Evolutionary conservation across 1,140 invertebrate species (phyloP).

Genomic region (Brachionus calyciflorus): DNA sequence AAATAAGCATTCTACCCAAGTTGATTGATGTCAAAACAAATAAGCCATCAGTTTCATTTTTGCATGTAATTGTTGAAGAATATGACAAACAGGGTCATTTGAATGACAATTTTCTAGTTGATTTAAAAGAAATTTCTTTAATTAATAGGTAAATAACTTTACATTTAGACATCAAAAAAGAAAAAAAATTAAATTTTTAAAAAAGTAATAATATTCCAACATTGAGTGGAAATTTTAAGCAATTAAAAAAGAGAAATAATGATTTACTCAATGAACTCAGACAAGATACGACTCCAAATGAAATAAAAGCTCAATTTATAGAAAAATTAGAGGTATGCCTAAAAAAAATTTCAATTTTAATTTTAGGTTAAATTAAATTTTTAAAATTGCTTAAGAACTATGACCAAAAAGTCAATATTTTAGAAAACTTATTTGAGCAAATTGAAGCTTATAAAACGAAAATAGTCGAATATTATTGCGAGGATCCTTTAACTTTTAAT

Average conservation of each 20-base stretch:
- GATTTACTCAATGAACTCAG: not conserved
- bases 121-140: slow-evolving; percentile 1
- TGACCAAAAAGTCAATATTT: not conserved
- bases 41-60: slow-evolving; percentile 91
- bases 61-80: slow-evolving; percentile 79
- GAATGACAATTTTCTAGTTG: not conserved
- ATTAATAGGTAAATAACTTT: not conserved
- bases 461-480: slow-evolving; percentile 55
- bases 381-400: not conserved
- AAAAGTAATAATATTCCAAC: not conserved
- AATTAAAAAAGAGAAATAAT: slow-evolving; percentile 4
- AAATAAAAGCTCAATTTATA: slow-evolving; percentile 4
- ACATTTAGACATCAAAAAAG: too few species aligned
- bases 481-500: slow-evolving; percentile 57
- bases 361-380: not conserved
- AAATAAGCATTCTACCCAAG: slow-evolving; percentile 87
- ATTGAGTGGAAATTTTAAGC: slow-evolving; percentile 1
- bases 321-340: not conserved
- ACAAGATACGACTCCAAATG: not conserved
- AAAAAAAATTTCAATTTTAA: not conserved
- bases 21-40: slow-evolving; percentile 90
- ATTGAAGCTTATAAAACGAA: slow-evolving; percentile 47
- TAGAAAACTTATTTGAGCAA: not conserved
- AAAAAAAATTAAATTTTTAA: not conserved
- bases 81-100: slow-evolving; percentile 52